Conservation (phyloP, 2,113 vertebrate species). For the Oreochromis tanganicae region DNA sequence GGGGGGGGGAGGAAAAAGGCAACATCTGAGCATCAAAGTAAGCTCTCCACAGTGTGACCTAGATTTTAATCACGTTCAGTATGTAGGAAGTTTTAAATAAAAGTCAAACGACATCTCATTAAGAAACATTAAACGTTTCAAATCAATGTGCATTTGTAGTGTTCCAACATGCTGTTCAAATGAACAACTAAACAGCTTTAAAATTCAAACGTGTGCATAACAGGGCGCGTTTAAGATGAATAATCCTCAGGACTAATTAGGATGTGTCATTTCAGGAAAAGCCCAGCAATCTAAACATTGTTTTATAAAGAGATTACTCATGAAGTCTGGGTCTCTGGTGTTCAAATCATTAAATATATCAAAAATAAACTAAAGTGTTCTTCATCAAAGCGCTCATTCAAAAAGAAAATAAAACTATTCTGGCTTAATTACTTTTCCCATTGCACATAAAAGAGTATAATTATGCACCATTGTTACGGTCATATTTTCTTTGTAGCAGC, state of each 20-base stretch:
- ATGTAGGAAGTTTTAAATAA: constrained; percentile 2
- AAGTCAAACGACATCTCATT: constrained; percentile 23
- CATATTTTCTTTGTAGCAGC: not conserved
- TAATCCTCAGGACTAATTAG: not conserved
- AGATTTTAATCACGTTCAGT: constrained; percentile 42
- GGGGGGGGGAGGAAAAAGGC: no score
- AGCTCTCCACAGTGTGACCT: constrained; percentile 38
- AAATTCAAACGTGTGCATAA: not conserved
- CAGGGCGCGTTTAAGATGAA: not conserved
- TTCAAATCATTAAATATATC: not conserved
- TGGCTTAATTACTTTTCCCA: not conserved
- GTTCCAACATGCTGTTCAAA: not conserved
- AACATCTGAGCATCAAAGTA: constrained; percentile 41
- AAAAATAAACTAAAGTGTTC: not conserved
- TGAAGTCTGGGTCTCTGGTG: not conserved
- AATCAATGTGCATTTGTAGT: not conserved
- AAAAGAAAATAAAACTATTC: not conserved
- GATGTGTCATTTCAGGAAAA: not conserved
- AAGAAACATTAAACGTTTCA: not conserved
- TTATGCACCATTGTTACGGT: not conserved
- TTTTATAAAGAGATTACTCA: not conserved
- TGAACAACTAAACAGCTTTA: not conserved
- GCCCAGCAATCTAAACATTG: not conserved
- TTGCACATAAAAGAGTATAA: not conserved
- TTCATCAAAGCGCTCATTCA: not conserved